Evolutionary conservation across 2,113 vertebrate genomes (phyloP), one percentile per base, ranked within the genome.

Genomic region (Boleophthalmus pectinirostris): DNA sequence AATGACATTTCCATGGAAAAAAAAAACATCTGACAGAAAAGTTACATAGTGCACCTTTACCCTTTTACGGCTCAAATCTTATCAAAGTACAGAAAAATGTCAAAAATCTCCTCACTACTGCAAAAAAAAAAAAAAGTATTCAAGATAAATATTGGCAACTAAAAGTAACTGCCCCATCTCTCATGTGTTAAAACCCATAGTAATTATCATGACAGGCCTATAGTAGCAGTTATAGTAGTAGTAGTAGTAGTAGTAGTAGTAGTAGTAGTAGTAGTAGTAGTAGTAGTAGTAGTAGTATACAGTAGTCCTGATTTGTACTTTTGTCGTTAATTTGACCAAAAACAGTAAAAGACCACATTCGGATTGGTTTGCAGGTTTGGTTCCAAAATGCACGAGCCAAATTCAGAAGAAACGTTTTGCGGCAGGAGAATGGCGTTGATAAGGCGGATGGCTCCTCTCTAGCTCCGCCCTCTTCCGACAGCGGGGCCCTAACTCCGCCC

Each of bases 301-400:
- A n/a, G 8, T 38, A 89, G 83, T 91, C 77, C 81, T 91, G 74
- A 84, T 79, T 70, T 88, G 78, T 82, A 51, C 87, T 53, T 18
- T 89, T 35, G 25, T 87, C 76, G 47, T 15, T 87, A 77, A 77
- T 47, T 54, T 21, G 88, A 91, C 89, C 77, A 70, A 71, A 84
- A 84, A 95, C 93, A 96, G 96, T 98, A 97, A 98, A 98, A 96
- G 85, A 18, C 88, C 89, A 94, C 95, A 94, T 84, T 98, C 96
- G 98, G 96, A 96, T 98, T 99, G 98, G 98, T 99, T 99, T 99
- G 96, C 98, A 99, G 98, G 98, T 99, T 96, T 99, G 98, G 98
- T 99, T 99, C 96, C 98, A 99, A 99, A 99, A 99, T 95, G 98
- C 98, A 91, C 94, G 98, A 95, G 98, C 98, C 96, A 99, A 99